Evolutionary conservation across 1,140 invertebrate species (phyloP).

Genomic region (Caligus rogercresseyi): DNA sequence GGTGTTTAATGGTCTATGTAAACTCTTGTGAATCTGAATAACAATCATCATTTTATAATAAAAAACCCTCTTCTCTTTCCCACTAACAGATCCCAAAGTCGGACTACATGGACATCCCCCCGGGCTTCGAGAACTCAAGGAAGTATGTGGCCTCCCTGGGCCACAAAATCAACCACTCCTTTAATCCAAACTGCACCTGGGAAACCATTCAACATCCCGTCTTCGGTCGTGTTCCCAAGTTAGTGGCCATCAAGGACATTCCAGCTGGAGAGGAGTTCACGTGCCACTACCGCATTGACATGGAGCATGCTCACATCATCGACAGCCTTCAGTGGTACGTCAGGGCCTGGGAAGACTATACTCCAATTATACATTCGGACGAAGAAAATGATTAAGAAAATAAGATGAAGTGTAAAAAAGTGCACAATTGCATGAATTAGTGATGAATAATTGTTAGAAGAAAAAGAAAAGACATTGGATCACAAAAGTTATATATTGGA

Average conservation of each 20-base stretch:
- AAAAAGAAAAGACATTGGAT: too few relatives aligned
- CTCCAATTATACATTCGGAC: background rate
- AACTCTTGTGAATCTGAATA: too few relatives aligned
- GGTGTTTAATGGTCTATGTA: too few relatives aligned
- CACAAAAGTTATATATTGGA: too few relatives aligned
- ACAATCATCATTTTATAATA: too few relatives aligned
- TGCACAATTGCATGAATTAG: too few relatives aligned
- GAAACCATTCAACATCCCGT: background rate
- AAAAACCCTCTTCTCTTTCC: too few relatives aligned
- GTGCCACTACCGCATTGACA: constrained; percentile 9
- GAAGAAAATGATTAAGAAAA: background rate
- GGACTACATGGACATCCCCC: constrained; percentile 5
- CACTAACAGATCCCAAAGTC: background rate
- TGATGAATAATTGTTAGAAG: too few relatives aligned
- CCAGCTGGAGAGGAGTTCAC: background rate
- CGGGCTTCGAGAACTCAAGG: background rate
- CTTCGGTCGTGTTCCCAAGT: constrained; percentile 1
- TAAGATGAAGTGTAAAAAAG: background rate
- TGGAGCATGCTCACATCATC: background rate
- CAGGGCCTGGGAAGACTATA: background rate
- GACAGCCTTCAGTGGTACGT: constrained; percentile 5
- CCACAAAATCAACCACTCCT: constrained; percentile 15
- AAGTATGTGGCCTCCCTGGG: background rate
- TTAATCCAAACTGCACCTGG: constrained; percentile 15
- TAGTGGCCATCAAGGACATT: constrained; percentile 6